Evolutionary conservation across 2,888 invertebrate genomes (phyloP).

Genomic region (Nineta flava): DNA sequence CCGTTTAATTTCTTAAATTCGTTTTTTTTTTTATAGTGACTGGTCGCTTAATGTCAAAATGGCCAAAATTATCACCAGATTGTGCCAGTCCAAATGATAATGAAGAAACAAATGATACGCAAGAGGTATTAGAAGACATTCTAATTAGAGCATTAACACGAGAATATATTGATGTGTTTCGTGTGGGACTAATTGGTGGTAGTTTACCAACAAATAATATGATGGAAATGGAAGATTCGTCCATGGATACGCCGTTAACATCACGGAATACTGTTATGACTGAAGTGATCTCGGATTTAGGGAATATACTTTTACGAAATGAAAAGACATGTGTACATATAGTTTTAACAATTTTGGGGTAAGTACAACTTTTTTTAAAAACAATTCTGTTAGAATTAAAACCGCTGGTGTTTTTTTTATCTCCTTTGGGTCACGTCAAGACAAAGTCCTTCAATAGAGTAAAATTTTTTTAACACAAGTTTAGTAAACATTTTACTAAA

Average conservation of each 20-base stretch:
- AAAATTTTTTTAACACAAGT: no score
- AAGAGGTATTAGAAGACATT: constrained; percentile 75
- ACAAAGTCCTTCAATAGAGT: no score
- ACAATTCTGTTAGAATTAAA: not conserved
- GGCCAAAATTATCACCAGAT: constrained; percentile 63
- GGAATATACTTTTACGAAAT: constrained; percentile 51
- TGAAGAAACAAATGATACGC: constrained; percentile 59
- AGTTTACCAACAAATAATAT: constrained; percentile 33
- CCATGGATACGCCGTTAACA: constrained; percentile 49
- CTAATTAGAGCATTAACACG: constrained; percentile 71
- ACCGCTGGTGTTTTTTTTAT: no score
- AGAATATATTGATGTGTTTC: constrained; percentile 72
- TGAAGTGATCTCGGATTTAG: constrained; percentile 70
- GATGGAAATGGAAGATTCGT: constrained; percentile 49
- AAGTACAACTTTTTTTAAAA: constrained; percentile 10
- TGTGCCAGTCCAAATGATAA: constrained; percentile 62
- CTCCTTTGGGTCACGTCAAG: no score
- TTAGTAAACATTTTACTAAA: no score
- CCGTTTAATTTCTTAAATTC: not conserved
- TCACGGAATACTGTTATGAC: constrained; percentile 35
- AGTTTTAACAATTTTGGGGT: constrained; percentile 44
- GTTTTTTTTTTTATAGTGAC: constrained; percentile 33
- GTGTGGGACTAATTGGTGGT: constrained; percentile 59
- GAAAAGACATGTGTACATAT: constrained; percentile 47
- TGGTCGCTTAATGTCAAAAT: constrained; percentile 52